These are phyloP conservation scores for Latrodectus geometricus DNA, from an alignment of 1,140 invertebrate genomes.

Conservation along the genomic window DNA sequence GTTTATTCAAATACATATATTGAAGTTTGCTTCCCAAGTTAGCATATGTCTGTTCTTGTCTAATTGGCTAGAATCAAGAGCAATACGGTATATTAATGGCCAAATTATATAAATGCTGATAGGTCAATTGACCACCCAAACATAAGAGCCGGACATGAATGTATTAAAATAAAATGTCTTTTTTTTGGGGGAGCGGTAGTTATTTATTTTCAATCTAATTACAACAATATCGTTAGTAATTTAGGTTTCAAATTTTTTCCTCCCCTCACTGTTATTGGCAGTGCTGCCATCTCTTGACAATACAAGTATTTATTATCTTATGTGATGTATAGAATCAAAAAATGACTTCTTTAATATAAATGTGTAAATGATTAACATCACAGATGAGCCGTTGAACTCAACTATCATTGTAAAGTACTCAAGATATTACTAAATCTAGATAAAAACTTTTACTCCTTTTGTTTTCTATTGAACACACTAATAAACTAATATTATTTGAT, in stretches of 20 bases:
- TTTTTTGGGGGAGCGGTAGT: too few species aligned
- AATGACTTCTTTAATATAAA: too few species aligned
- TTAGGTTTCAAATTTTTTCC: conserved; percentile 26
- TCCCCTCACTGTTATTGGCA: conserved; percentile 30
- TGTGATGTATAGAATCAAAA: neutral
- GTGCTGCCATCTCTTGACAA: conserved; percentile 55
- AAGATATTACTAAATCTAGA: too few species aligned
- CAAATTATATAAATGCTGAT: conserved; percentile 30
- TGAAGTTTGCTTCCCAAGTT: neutral
- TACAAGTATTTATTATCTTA: conserved; percentile 28
- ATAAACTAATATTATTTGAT: neutral
- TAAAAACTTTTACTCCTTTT: too few species aligned
- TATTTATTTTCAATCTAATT: conserved; percentile 7
- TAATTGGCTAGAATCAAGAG: conserved; percentile 40
- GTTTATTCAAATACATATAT: neutral
- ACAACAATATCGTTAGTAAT: conserved; percentile 40
- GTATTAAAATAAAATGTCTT: neutral
- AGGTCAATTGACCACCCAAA: conserved; percentile 48
- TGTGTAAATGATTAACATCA: too few species aligned
- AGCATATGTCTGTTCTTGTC: neutral
- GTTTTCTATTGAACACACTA: neutral
- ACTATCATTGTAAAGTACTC: too few species aligned
- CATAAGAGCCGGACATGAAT: conserved; percentile 25
- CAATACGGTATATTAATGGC: conserved; percentile 34
- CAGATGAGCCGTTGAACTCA: too few species aligned